Evolutionary conservation across 2,113 vertebrate genomes (phyloP).

Genomic region (Pseudopipra pipra): DNA sequence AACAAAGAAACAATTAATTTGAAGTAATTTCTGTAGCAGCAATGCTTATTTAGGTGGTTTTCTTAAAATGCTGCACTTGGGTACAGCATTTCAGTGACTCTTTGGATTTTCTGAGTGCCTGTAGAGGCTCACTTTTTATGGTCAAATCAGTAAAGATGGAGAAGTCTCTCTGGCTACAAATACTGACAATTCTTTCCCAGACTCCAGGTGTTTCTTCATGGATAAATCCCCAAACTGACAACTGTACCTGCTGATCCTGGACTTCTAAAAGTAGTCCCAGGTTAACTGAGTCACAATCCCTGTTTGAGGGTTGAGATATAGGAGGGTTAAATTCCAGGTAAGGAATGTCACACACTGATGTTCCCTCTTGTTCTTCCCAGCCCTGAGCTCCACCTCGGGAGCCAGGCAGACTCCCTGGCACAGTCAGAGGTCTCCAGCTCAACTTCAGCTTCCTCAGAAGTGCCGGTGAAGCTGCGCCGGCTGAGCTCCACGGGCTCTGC

Average conservation of each 20-base stretch:
- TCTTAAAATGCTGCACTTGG: neutral
- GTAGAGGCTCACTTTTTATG: neutral
- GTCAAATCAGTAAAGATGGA: neutral
- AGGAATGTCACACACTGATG: neutral
- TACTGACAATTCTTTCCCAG: neutral
- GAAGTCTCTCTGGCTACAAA: neutral
- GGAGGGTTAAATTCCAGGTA: neutral
- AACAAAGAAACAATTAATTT: accelerated
- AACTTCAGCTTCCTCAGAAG: slow-evolving; percentile 44
- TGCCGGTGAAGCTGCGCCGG: slow-evolving; percentile 66
- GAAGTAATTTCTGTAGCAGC: neutral
- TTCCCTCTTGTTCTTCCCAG: slow-evolving; percentile 1
- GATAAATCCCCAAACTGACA: neutral
- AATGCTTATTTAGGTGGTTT: neutral
- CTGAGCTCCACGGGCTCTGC: slow-evolving; percentile 68
- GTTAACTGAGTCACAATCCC: accelerated
- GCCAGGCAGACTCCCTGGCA: neutral
- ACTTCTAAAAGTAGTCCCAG: neutral
- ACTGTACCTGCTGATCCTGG: neutral
- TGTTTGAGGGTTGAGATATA: accelerated
- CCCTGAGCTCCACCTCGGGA: neutral
- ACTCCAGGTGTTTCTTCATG: neutral
- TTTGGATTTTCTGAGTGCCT: neutral
- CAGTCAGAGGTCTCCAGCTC: slow-evolving; percentile 19
- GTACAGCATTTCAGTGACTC: neutral